Conservation (phyloP, 2,797 vertebrate species). For the Chloroceryle inda region DNA sequence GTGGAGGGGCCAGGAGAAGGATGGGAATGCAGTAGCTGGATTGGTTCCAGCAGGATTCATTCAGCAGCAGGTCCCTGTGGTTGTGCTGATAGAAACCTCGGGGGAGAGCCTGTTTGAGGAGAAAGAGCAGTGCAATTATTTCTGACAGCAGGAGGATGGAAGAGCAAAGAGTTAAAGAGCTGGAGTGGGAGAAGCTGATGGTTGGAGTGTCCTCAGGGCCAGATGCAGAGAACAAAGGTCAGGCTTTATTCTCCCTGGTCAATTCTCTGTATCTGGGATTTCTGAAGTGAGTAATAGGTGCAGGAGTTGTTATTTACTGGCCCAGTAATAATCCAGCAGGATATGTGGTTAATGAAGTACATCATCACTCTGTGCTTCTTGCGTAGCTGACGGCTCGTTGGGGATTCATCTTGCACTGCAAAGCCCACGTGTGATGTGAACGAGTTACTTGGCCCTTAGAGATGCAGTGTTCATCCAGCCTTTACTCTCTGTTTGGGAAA, state of each 20-base stretch:
- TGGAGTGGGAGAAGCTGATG: not conserved
- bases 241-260: not conserved
- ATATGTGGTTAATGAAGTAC: not conserved
- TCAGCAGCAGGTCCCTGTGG: not conserved
- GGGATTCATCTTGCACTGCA: not conserved
- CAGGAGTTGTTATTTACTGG: not conserved
- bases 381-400: not conserved
- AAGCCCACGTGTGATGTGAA: not conserved
- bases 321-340: not conserved
- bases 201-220: not conserved
- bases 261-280: not conserved
- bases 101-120: not conserved
- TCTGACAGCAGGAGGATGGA: not conserved
- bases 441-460: rapidly evolving
- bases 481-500: not conserved
- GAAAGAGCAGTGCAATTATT: not conserved
- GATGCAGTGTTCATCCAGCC: not conserved
- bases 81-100: not conserved
- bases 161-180: slow-evolving; percentile 7
- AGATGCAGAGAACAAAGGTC: not conserved
- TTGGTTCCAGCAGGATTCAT: not conserved
- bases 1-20: not conserved
- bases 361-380: not conserved
- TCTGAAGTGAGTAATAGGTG: not conserved
- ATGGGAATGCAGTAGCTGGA: not conserved